Base-by-base conservation (phyloP, 2,888 invertebrate species). In the Salpingus planirostris region DNA sequence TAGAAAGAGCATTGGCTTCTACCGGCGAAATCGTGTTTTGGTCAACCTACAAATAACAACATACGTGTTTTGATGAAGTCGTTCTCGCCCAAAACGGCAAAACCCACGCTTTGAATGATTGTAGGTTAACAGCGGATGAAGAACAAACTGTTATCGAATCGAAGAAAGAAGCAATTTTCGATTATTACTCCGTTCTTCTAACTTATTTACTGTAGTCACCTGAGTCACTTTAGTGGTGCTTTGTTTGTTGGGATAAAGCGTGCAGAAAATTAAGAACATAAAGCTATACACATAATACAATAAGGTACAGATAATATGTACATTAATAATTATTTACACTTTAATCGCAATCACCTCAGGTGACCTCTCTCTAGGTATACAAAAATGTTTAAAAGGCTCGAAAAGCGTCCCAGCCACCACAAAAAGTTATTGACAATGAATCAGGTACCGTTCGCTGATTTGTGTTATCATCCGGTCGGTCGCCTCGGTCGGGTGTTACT, bases 401-500 rank as follows among this genome's bases (percentile, higher is more conserved):
- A 42, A 42, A 55, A 55, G 52, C 56, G 39, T 54, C 51, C n/a
- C n/a, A n/a, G n/a, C n/a, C 45, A 42, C 36, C 46, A 52, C 50
- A 47, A 42, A 47, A 18, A 50, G 55, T 57, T 55, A 55, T 49
- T 47, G 47, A 55, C 53, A 54, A 48, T 55, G 56, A 60, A 59
- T n/a, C n/a, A n/a, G n/a, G n/a, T 65, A 65, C 64, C 64, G 65
- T 71, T 67, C 70, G 67, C 59, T 63, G 63, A 68, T 65, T 55
- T 48, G 44, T 70, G 70, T 71, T 72, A 70, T n/a, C n/a, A n/a
- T 73, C 71, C 58, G 46, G 42, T 41, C 42, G 48, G 40, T 43
- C 48, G 46, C 55, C 59, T 45, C 50, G 50, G 40, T 57, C 52
- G 41, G 55, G 54, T 47, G 65, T 74, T 73, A 71, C 73, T 69